These are phyloP conservation scores for Tapirus terrestris DNA, from an alignment of 2,113 vertebrate genomes.

Conservation along the genomic window DNA sequence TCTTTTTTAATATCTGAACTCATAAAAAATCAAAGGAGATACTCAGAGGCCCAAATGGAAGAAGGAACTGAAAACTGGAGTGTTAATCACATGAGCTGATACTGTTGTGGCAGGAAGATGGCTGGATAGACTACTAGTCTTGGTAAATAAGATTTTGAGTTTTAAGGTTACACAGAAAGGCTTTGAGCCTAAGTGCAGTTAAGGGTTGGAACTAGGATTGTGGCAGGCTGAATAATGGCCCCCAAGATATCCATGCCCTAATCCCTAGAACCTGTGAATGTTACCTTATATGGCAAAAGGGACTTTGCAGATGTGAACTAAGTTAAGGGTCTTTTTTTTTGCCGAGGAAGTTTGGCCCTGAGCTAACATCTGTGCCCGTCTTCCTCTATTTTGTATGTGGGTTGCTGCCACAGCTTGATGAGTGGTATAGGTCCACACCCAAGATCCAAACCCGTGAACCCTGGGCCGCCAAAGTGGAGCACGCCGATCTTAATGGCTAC, in stretches of 20 bases:
- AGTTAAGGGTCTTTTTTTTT: background rate
- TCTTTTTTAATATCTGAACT: background rate
- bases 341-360: too few species aligned
- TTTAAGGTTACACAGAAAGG: background rate
- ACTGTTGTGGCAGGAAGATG: background rate
- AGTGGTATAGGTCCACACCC: too few species aligned
- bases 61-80: background rate
- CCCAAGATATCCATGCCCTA: background rate
- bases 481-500: too few species aligned
- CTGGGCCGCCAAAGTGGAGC: too few species aligned
- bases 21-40: background rate
- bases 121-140: background rate
- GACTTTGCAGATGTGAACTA: background rate
- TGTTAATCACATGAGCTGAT: background rate
- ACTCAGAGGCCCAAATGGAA: background rate
- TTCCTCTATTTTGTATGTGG: too few species aligned
- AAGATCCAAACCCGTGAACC: too few species aligned
- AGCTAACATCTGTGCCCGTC: too few species aligned
- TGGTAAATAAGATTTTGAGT: background rate
- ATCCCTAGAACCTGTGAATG: background rate
- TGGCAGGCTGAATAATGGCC: background rate
- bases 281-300: background rate
- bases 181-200: background rate
- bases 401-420: too few species aligned
- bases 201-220: background rate